Percentiles rank a stretch among this genome's conserved stretches.
Evolutionary conservation across 1,140 invertebrate genomes (phyloP).

Genomic region (Drosophila navojoa): DNA sequence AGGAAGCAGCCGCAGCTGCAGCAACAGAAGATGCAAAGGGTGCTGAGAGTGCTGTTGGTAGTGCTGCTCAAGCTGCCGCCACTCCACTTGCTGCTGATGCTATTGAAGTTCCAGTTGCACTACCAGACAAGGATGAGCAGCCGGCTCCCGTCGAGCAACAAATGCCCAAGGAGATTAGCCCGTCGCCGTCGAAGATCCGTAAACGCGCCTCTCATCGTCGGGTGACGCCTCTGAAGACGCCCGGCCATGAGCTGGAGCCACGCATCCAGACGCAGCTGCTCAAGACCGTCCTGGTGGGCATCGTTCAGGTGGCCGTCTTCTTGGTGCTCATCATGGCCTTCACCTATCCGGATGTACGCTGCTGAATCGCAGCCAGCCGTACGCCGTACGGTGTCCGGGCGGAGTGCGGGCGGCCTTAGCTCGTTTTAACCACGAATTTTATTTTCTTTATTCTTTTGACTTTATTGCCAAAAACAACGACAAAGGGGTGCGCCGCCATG

Average conservation of each 20-base stretch:
- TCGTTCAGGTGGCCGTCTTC: conserved; percentile 64
- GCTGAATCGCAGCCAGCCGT: conserved; percentile 27
- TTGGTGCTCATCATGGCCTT: conserved; percentile 74
- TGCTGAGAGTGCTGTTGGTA: background rate
- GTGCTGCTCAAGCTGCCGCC: no score
- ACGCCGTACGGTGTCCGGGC: no score
- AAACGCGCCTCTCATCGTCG: conserved; percentile 1
- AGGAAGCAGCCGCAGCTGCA: background rate
- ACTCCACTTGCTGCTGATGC: background rate
- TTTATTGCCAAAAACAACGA: no score
- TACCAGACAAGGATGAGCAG: background rate
- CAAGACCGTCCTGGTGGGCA: conserved; percentile 64
- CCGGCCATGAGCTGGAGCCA: conserved; percentile 24
- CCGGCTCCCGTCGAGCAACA: background rate
- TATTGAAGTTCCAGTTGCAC: no score
- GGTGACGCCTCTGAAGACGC: conserved; percentile 37
- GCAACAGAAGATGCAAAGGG: background rate
- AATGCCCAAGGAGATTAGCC: no score
- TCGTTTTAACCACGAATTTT: no score
- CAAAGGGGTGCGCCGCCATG: no score
- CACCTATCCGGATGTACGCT: conserved; percentile 67
- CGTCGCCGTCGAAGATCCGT: background rate
- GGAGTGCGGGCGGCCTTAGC: no score
- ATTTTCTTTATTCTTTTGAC: no score
- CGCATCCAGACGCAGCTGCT: conserved; percentile 52